These are phyloP conservation scores for Leptogaster cylindrica DNA, from an alignment of 2,888 invertebrate genomes.

Conservation along the genomic window DNA sequence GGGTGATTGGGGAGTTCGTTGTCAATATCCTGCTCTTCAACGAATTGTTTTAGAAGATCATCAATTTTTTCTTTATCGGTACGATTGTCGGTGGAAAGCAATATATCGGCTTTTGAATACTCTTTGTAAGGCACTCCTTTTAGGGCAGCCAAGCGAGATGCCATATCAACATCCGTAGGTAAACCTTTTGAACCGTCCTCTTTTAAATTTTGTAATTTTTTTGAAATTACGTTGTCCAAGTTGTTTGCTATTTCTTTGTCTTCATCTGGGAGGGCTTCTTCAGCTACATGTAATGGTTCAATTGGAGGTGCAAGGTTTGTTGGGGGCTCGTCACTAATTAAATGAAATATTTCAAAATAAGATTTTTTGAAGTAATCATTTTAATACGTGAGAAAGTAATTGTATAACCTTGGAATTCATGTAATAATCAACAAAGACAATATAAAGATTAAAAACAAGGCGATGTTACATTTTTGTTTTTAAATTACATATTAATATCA, in stretches of 20 bases:
- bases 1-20: conserved; percentile 64
- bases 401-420: too few species aligned
- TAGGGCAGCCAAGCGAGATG: conserved; percentile 70
- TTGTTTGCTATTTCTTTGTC: conserved; percentile 55
- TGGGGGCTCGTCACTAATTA: conserved; percentile 51
- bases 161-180: conserved; percentile 71
- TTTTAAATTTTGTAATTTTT: conserved; percentile 73
- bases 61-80: conserved; percentile 75
- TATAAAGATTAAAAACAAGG: too few species aligned
- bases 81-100: conserved; percentile 66
- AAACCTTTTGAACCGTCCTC: conserved; percentile 58
- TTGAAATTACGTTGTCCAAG: conserved; percentile 67
- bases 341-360: too few species aligned
- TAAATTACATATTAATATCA: too few species aligned
- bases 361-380: too few species aligned
- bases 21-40: conserved; percentile 66
- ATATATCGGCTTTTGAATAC: conserved; percentile 56
- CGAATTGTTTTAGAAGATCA: conserved; percentile 68
- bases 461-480: too few species aligned
- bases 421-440: too few species aligned
- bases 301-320: conserved; percentile 54
- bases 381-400: too few species aligned
- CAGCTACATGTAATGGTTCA: conserved; percentile 50
- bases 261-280: conserved; percentile 37
- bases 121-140: conserved; percentile 65